These are phyloP conservation scores for Ferrisia virgata DNA, from an alignment of 2,888 invertebrate species.

Conservation along the genomic window DNA sequence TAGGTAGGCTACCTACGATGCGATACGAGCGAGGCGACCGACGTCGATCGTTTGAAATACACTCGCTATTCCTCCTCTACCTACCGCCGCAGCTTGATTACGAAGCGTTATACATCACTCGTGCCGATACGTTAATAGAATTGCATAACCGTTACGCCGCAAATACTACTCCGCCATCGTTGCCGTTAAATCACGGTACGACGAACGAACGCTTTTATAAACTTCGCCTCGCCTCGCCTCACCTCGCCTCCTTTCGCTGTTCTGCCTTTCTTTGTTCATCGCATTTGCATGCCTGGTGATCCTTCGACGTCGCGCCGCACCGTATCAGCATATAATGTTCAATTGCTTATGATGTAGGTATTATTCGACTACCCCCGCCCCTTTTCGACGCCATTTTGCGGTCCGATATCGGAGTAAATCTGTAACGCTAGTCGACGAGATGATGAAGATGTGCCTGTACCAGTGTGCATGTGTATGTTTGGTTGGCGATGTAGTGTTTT, in stretches of 20 bases:
- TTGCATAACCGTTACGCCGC: constrained; percentile 17
- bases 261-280: neutral
- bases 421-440: neutral
- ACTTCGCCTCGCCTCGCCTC: neutral
- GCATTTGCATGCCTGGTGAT: neutral
- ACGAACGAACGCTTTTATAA: neutral
- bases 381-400: neutral
- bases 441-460: neutral
- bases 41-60: neutral
- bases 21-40: no score
- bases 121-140: neutral
- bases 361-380: neutral
- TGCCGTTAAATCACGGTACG: neutral
- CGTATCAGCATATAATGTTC: no score
- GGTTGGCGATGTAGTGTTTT: no score
- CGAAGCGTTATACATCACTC: neutral
- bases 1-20: no score
- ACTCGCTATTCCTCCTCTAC: no score
- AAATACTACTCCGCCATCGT: neutral
- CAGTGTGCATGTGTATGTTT: no score
- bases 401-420: neutral
- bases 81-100: neutral
- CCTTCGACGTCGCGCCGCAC: no score
- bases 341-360: neutral
- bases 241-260: neutral